Evolutionary conservation across 2,888 invertebrate genomes (phyloP), one percentile per base, ranked within the genome.

Genomic region (Gisinianus flammeolus): DNA sequence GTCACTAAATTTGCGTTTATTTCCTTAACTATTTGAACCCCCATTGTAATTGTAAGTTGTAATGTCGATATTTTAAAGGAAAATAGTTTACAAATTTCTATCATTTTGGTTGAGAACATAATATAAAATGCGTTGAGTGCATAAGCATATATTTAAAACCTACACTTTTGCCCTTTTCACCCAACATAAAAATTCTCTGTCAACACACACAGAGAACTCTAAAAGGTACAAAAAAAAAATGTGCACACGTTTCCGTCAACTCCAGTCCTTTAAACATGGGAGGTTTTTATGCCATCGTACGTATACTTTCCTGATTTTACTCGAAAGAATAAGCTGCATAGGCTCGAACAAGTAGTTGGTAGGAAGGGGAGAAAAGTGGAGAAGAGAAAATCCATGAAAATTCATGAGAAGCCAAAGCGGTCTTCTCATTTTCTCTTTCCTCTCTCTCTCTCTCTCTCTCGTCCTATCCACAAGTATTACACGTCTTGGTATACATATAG

Each of bases 341-440:
- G 62, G 26, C 62, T 62, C 62, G 67, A 68, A 35, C 68, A 68
- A 68, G 68, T 68, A 44, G 35, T n/a, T 35, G 44, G 35, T 68
- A 31, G 44, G 44, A 64, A 56, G 19, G 58, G 22, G 22, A 58
- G 58, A 22, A 58, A 67, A 35, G 28, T 62, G 28, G 35, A 68
- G 64, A 68, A 35, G 24, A 44, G 44, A 33, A 68, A 68, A 68
- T 33, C 68, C 35, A 68, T 68, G 68, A 68, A 68, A 68, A 68
- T 68, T 68, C 35, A 68, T 68, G 68, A 68, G 44, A 44, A 35
- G 22, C 35, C 22, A 68, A 68, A 68, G 68, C 35, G 26, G 35
- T 68, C 35, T 68, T 30, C 35, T 67, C 67, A 67, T 67, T 67
- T 33, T 66, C 62, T 64, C 33, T 22, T 19, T 62, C 62, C 28